Conservation (phyloP, 2,888 invertebrate species). For the Melanophora roralis region DNA sequence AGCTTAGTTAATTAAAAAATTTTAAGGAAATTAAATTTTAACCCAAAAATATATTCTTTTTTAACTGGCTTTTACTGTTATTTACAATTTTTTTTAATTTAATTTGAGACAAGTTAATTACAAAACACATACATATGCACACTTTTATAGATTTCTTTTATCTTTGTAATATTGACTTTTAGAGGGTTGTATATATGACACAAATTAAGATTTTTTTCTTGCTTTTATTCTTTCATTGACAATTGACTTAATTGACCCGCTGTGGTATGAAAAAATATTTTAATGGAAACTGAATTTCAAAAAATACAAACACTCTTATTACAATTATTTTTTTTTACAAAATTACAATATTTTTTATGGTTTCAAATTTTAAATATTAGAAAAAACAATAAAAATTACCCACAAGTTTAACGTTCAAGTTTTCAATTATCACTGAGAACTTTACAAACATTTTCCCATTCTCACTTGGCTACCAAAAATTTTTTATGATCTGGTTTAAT, state of each 20-base stretch:
- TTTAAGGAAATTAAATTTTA: background rate
- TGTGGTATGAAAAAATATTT: background rate
- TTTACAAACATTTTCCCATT: constrained; percentile 24
- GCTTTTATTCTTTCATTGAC: constrained; percentile 4
- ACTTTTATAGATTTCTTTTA: background rate
- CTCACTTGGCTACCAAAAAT: constrained; percentile 36
- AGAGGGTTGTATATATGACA: background rate
- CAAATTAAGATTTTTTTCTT: constrained; percentile 5
- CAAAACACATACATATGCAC: background rate
- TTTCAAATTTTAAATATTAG: background rate
- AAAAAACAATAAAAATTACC: background rate
- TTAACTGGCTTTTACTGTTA: too few relatives aligned
- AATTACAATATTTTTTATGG: background rate
- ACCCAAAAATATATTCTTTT: too few relatives aligned
- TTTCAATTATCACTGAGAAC: constrained; percentile 56
- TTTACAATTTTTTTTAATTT: too few relatives aligned
- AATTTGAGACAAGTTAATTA: too few relatives aligned
- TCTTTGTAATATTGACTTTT: background rate
- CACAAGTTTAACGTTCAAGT: constrained; percentile 52
- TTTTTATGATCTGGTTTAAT: constrained; percentile 42
- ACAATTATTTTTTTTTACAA: constrained; percentile 16
- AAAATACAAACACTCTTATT: background rate
- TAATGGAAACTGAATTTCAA: constrained; percentile 8
- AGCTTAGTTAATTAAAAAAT: background rate
- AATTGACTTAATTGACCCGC: constrained; percentile 47